These are phyloP conservation scores for Anseranas semipalmata DNA, from an alignment of 2,113 vertebrate genomes.

Conservation along the genomic window DNA sequence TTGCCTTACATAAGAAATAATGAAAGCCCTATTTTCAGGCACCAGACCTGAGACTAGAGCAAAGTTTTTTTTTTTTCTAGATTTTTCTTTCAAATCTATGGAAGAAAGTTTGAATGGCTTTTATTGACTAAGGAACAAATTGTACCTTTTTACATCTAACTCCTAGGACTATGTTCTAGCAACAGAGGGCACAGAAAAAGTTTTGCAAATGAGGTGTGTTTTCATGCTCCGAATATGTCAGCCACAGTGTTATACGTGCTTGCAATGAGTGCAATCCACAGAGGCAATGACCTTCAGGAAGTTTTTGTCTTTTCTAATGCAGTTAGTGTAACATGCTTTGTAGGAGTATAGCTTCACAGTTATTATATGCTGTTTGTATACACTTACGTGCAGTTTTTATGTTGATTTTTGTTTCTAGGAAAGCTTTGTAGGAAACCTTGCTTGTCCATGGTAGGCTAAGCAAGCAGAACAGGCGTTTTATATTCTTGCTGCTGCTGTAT, in stretches of 20 bases:
- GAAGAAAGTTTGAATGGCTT: background rate
- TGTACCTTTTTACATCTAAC: background rate
- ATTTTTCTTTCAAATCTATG: background rate
- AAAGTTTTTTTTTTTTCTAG: background rate
- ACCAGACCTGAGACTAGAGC: background rate
- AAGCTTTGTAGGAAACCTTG: background rate
- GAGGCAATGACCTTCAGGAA: background rate
- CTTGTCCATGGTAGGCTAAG: background rate
- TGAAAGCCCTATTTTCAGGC: background rate
- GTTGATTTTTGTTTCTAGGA: conserved; percentile 16
- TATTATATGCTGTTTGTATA: background rate
- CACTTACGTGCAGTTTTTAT: background rate
- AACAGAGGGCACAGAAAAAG: background rate
- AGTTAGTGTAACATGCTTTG: background rate
- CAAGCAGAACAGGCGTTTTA: background rate
- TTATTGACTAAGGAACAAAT: background rate
- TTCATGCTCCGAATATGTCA: background rate
- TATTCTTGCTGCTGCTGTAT: background rate
- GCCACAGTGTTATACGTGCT: background rate
- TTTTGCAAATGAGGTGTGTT: background rate
- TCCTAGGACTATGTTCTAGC: background rate
- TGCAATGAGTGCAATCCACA: background rate
- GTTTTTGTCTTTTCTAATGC: background rate
- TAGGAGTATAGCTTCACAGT: background rate
- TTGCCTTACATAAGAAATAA: conserved; percentile 11